These are phyloP conservation scores for Sigmodon hispidus DNA, from an alignment of 2,113 vertebrate genomes.

Conservation along the genomic window DNA sequence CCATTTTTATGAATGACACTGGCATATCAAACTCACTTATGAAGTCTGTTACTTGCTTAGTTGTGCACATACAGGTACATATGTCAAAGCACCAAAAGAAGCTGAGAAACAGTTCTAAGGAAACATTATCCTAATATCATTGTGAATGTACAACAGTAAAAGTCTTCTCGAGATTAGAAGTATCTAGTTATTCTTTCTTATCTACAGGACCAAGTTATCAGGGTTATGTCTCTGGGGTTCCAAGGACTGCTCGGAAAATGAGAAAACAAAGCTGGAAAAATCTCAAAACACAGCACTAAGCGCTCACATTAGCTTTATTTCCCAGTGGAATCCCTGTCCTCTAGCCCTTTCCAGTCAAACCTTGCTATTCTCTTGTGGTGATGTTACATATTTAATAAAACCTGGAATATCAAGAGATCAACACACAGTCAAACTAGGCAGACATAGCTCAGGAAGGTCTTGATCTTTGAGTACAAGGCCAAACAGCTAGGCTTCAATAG, in stretches of 20 bases:
- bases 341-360: not conserved
- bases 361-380: not conserved
- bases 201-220: not conserved
- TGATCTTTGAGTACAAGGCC: too few species aligned
- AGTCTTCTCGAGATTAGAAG: not conserved
- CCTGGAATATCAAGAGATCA: too few species aligned
- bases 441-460: too few species aligned
- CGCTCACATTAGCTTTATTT: not conserved
- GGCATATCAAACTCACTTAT: not conserved
- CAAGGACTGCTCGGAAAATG: not conserved
- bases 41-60: not conserved
- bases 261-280: not conserved
- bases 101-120: not conserved
- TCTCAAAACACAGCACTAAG: not conserved
- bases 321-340: not conserved
- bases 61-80: not conserved
- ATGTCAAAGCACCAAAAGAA: not conserved
- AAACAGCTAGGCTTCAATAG: too few species aligned
- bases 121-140: not conserved
- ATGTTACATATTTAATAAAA: too few species aligned
- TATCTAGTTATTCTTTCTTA: not conserved
- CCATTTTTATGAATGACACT: not conserved
- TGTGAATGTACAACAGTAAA: not conserved
- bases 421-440: too few species aligned
- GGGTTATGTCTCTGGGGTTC: not conserved